Base-by-base conservation (phyloP, 2,797 vertebrate genomes). In the Scleropages formosus region DNA sequence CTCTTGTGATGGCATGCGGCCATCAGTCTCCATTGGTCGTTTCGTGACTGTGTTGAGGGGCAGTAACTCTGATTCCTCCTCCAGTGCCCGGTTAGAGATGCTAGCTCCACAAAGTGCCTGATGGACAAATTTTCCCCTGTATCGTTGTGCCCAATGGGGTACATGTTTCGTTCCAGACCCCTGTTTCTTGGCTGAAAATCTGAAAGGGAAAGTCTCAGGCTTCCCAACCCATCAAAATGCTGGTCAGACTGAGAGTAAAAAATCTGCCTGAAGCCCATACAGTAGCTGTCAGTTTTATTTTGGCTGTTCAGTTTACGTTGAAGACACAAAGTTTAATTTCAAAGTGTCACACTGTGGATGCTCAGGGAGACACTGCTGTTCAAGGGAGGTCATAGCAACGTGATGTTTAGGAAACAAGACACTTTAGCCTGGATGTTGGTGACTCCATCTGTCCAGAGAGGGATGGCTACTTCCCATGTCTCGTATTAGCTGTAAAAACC, bases 341-440 rank as follows among this genome's bases (percentile, higher is more conserved):
- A 22, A 58, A 60, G 27, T 60, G 51, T 72, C 72, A 22, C 20
- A 46, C 22, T 60, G 26, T 72, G 31, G 71, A 72, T 60, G 60
- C 56, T 56, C 58, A 47, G 31, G 56, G 71, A 72, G 58, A 60
- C 31, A 71, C 59, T 72, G 24, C 31, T 39, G 13, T 61, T 72
- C 58, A 47, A 26, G 72, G 39, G 31, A 8, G 46, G 24, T 46
- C 44, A 73, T 59, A 60, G 26, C 63, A 61, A 58, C 26, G 39
- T 26, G 59, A 73, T 39, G 44, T 47, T 47, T 61, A 16, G 53
- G 59, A 22, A 61, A 62, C 39, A 24, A 10, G n/a, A 39, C 16
- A 24, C 16, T 64, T 46, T 60, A 59, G 49, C 26, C 39, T 53
- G 10, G 16, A 58, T 49, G 27, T 18, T 69, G 49, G 69, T 39